A percentile compares a stretch with the other conserved stretches of the same genome.
These are phyloP conservation scores for Seira sanloemensis DNA, from an alignment of 2,888 invertebrate genomes.

Conservation along the genomic window DNA sequence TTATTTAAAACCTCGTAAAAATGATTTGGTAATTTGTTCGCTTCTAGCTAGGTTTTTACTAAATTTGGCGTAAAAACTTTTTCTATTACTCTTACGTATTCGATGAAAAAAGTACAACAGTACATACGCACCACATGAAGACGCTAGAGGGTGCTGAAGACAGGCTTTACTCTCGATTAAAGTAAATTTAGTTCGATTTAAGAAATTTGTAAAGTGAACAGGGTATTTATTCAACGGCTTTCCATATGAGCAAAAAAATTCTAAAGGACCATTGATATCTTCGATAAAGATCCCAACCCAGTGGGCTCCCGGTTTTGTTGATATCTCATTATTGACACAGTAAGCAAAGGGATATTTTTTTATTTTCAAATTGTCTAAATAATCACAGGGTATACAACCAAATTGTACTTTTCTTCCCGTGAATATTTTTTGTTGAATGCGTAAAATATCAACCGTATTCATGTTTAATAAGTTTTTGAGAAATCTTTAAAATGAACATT, in stretches of 20 bases:
- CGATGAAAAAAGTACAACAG: background rate
- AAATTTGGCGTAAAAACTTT: slow-evolving; percentile 18
- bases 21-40: slow-evolving; percentile 13
- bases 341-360: slow-evolving; percentile 21
- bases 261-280: background rate
- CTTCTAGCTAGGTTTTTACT: slow-evolving; percentile 12
- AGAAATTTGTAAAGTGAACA: slow-evolving; percentile 43
- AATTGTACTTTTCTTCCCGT: background rate
- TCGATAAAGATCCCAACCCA: slow-evolving; percentile 37
- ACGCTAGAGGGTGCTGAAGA: slow-evolving; percentile 25
- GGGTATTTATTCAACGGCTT: slow-evolving; percentile 30
- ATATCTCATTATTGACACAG: slow-evolving; percentile 33
- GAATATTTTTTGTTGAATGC: slow-evolving; percentile 5
- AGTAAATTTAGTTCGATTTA: background rate
- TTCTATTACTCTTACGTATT: background rate
- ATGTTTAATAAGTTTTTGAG: slow-evolving; percentile 26
- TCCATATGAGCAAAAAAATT: slow-evolving; percentile 48
- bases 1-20: background rate
- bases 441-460: slow-evolving; percentile 30
- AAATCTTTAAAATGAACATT: slow-evolving; percentile 58
- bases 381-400: slow-evolving; percentile 41
- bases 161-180: background rate
- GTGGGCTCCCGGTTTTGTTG: slow-evolving; percentile 31
- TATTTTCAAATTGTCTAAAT: slow-evolving; percentile 12
- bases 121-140: slow-evolving; percentile 47